Conservation (phyloP, 1,140 invertebrate genomes). For the Pogonus chalceus region DNA sequence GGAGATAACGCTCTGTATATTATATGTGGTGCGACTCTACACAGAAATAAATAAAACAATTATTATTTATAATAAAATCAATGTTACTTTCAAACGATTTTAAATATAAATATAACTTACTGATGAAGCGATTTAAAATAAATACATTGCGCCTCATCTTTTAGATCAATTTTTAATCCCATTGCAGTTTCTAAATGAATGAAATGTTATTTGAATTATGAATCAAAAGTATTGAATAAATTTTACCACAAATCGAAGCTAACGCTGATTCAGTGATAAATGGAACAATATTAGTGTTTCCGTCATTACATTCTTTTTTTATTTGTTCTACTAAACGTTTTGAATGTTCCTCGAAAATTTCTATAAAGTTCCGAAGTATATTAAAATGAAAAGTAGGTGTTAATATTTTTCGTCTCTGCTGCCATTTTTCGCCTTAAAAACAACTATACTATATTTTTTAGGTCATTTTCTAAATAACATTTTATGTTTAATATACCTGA, state of each 20-base stretch:
- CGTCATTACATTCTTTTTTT: conserved; percentile 42
- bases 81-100: conserved; percentile 29
- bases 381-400: conserved; percentile 84
- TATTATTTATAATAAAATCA: neutral
- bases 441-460: too few relatives aligned
- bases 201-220: neutral
- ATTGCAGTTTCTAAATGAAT: conserved; percentile 2
- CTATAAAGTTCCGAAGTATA: conserved; percentile 73
- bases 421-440: conserved; percentile 51
- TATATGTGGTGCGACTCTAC: neutral
- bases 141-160: neutral
- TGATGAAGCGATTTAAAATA: conserved; percentile 8
- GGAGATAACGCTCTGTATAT: conserved; percentile 5
- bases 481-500: too few relatives aligned
- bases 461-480: too few relatives aligned
- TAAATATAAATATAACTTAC: conserved; percentile 4
- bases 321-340: conserved; percentile 55
- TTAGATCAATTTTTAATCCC: neutral
- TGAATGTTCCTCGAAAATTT: conserved; percentile 70
- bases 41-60: neutral
- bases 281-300: conserved; percentile 59
- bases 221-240: conserved; percentile 10
- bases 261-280: conserved; percentile 66
- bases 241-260: conserved; percentile 75
- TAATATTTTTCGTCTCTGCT: conserved; percentile 49